A percentile compares a stretch with the other conserved stretches of the same genome.
Evolutionary conservation across 2,797 vertebrate genomes (phyloP).

Genomic region (Protonibea diacanthus): DNA sequence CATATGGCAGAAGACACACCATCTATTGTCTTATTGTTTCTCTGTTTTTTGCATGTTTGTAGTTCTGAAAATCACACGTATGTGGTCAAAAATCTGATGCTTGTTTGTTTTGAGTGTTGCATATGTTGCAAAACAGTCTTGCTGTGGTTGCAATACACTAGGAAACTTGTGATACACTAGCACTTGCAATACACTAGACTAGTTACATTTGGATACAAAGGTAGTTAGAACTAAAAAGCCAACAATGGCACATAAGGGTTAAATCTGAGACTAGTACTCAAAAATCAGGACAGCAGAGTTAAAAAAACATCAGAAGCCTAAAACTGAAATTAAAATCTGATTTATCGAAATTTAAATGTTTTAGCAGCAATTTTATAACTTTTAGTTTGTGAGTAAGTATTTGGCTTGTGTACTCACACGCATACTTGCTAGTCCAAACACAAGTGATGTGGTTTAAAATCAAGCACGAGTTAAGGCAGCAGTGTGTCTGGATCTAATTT

Average conservation of each 20-base stretch:
- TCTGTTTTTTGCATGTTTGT: background rate
- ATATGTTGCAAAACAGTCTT: background rate
- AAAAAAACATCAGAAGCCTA: too few relatives aligned
- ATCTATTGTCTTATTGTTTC: background rate
- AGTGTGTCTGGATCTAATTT: background rate
- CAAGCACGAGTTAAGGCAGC: background rate
- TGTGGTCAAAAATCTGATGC: background rate
- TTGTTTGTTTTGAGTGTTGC: background rate
- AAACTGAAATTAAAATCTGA: too few relatives aligned
- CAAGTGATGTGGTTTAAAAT: background rate
- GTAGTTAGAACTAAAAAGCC: too few relatives aligned
- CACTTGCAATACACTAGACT: too few relatives aligned
- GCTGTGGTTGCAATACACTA: too few relatives aligned
- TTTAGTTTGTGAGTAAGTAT: background rate
- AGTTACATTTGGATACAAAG: too few relatives aligned
- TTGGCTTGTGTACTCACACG: background rate
- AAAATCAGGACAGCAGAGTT: too few relatives aligned
- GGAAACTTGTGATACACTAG: too few relatives aligned
- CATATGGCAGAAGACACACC: background rate
- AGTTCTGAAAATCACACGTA: background rate
- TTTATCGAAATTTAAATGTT: too few relatives aligned
- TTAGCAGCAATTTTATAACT: too few relatives aligned
- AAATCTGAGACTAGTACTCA: too few relatives aligned
- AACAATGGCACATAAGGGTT: too few relatives aligned
- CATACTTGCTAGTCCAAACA: background rate